Conservation (phyloP, 2,113 vertebrate genomes). For the Passer montanus region DNA sequence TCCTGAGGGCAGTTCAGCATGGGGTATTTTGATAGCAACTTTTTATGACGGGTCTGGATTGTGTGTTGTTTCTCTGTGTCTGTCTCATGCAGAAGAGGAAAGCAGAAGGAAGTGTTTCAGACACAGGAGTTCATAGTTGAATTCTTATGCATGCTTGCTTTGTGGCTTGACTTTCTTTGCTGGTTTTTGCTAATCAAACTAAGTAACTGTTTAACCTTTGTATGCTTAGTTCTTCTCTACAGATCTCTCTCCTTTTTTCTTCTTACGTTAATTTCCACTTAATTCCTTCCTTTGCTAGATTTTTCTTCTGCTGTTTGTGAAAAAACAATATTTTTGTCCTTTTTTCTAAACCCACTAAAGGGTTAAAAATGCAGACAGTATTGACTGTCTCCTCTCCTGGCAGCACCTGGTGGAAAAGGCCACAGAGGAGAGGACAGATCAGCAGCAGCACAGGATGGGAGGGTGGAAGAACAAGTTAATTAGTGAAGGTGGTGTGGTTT, state of each 20-base stretch:
- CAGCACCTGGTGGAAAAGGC: neutral
- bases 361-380: neutral
- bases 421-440: neutral
- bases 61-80: neutral
- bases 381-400: neutral
- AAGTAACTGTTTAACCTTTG: neutral
- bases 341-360: neutral
- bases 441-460: neutral
- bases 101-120: conserved; percentile 62
- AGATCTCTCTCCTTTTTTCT: neutral
- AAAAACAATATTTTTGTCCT: neutral
- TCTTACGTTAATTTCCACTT: neutral
- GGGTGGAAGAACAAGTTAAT: neutral
- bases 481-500: neutral
- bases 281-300: neutral
- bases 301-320: neutral
- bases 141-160: neutral
- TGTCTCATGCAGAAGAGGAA: neutral
- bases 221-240: neutral
- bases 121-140: conserved; percentile 18
- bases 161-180: neutral
- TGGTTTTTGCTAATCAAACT: conserved; percentile 13
- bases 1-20: neutral
- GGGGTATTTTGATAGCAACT: neutral
- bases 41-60: neutral